Percentiles rank a stretch among this genome's conserved stretches.
phyloP scores from a whole-genome alignment of 2,797 vertebrate species.

The Bovichtus variegatus region DNA sequence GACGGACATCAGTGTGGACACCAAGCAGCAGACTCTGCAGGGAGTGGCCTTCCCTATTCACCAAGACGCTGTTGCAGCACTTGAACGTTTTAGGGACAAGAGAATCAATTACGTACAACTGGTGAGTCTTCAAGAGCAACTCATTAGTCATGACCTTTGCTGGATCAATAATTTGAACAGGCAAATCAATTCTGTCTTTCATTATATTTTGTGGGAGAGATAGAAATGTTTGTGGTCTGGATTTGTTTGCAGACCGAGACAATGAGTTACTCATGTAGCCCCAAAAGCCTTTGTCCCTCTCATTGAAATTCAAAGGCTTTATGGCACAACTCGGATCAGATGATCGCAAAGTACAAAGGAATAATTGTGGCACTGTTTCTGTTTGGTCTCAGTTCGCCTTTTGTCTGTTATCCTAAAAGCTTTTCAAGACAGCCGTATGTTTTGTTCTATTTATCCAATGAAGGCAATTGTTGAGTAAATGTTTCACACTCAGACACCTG shows the following conservation, averaged over 20 bases:
- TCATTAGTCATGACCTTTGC: neutral
- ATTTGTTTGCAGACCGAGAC: constrained; percentile 44
- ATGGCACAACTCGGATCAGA: constrained; percentile 62
- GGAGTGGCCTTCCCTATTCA: constrained; percentile 96
- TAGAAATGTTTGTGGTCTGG: constrained; percentile 1
- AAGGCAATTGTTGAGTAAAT: neutral
- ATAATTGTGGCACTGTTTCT: constrained; percentile 44
- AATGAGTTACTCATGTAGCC: constrained; percentile 51
- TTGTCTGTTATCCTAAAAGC: constrained; percentile 38
- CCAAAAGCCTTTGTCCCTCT: constrained; percentile 68
- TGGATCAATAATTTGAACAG: neutral
- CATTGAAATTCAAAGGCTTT: constrained; percentile 67
- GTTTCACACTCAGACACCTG: constrained; percentile 21
- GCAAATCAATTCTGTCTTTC: neutral
- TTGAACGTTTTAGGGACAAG: constrained; percentile 90
- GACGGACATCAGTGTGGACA: constrained; percentile 93
- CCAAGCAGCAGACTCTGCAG: constrained; percentile 95
- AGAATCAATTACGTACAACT: constrained; percentile 96
- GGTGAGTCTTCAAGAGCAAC: constrained; percentile 83
- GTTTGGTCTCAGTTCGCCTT: constrained; percentile 37
- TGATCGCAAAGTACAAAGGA: constrained; percentile 68
- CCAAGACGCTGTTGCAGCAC: constrained; percentile 89
- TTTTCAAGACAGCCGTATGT: constrained; percentile 6
- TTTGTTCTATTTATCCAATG: neutral
- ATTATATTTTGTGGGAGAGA: neutral